Evolutionary conservation across 2,113 vertebrate species (phyloP).

Genomic region (Casuarius casuarius): DNA sequence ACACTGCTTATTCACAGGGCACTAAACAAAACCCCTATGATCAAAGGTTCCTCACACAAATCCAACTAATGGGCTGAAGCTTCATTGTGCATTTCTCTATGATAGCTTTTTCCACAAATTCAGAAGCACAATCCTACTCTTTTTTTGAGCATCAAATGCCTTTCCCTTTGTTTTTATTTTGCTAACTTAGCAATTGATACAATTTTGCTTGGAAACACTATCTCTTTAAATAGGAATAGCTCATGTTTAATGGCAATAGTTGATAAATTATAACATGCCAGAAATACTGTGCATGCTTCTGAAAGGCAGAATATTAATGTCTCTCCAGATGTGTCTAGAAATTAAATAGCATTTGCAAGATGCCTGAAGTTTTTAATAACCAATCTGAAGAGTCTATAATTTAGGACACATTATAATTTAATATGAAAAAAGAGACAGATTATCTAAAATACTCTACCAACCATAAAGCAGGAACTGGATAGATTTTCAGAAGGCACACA

Average conservation of each 20-base stretch:
- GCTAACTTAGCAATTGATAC: background rate
- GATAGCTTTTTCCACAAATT: background rate
- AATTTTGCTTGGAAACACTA: background rate
- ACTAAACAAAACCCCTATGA: background rate
- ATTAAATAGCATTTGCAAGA: constrained; percentile 10
- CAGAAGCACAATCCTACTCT: background rate
- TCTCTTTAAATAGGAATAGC: background rate
- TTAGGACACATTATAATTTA: background rate
- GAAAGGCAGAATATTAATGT: background rate
- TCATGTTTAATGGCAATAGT: background rate
- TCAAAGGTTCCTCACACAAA: background rate
- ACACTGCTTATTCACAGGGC: background rate
- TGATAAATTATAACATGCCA: constrained; percentile 11
- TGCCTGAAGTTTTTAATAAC: constrained; percentile 32
- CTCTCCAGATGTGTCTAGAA: background rate
- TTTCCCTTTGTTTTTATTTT: background rate
- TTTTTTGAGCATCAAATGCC: background rate
- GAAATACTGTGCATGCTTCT: background rate
- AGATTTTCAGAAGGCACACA: background rate
- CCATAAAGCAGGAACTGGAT: background rate
- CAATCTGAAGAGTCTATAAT: constrained; percentile 7
- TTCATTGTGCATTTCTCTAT: background rate
- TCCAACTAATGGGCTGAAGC: background rate
- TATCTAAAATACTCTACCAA: background rate
- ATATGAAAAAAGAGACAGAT: background rate